These are phyloP conservation scores for Sebastes cheni DNA, from an alignment of 2,797 vertebrate genomes.

Conservation along the genomic window DNA sequence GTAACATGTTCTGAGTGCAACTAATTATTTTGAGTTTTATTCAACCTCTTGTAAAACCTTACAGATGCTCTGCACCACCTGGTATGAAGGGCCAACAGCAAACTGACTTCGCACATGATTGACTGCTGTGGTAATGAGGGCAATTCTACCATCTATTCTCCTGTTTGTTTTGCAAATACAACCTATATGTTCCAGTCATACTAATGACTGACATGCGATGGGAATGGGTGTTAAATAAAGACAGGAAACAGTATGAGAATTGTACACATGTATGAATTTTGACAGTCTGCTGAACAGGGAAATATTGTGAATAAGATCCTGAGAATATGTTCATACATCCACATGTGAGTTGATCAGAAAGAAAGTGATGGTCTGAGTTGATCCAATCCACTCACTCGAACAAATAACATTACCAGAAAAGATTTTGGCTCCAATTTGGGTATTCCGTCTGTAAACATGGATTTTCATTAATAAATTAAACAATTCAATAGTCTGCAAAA, in stretches of 20 bases:
- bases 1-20: constrained; percentile 33
- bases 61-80: constrained; percentile 57
- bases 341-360: constrained; percentile 4
- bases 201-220: background rate
- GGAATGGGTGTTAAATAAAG: background rate
- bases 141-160: background rate
- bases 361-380: constrained; percentile 23
- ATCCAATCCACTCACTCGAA: constrained; percentile 35
- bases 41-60: constrained; percentile 18
- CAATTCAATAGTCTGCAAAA: constrained; percentile 54
- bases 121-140: constrained; percentile 19
- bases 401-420: constrained; percentile 20
- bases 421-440: constrained; percentile 19
- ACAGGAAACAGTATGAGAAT: background rate
- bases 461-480: constrained; percentile 58
- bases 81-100: constrained; percentile 44
- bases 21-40: constrained; percentile 53
- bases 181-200: background rate
- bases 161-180: constrained; percentile 5
- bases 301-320: background rate
- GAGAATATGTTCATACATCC: background rate
- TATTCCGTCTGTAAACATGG: constrained; percentile 37
- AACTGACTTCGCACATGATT: constrained; percentile 40
- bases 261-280: background rate
- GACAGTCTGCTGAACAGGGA: constrained; percentile 3